A percentile compares a stretch with the other conserved stretches of the same genome.
These are phyloP conservation scores for Helicolenus hilgendorfi DNA, from an alignment of 2,797 vertebrate genomes.

Conservation along the genomic window DNA sequence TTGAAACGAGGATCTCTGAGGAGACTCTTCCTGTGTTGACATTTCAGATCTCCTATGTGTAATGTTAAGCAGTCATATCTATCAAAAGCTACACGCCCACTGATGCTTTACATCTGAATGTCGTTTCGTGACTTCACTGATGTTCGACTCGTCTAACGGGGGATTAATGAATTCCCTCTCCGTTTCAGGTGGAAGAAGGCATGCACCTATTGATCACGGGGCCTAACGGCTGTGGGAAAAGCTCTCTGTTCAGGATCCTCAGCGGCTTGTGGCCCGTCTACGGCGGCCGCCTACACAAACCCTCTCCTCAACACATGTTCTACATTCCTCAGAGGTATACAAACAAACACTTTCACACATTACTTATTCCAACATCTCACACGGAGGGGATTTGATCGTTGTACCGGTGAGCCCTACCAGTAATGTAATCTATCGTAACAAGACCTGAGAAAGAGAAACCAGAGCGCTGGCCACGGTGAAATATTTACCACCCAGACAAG, in stretches of 20 bases:
- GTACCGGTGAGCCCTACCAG: not conserved
- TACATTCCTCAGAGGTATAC: constrained; percentile 96
- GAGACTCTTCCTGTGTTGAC: not conserved
- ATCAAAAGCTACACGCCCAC: not conserved
- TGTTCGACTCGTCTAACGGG: not conserved
- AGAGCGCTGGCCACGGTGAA: constrained; percentile 75
- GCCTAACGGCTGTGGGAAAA: constrained; percentile 97
- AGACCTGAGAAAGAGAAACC: constrained; percentile 69
- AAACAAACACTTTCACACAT: not conserved
- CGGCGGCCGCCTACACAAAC: constrained; percentile 94
- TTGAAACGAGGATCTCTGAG: not conserved
- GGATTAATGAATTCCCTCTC: constrained; percentile 9
- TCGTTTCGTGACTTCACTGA: not conserved
- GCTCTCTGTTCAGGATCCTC: constrained; percentile 97
- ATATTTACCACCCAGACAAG: constrained; percentile 78
- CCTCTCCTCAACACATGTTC: constrained; percentile 96
- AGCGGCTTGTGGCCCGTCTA: constrained; percentile 98
- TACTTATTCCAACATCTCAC: not conserved
- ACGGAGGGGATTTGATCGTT: not conserved
- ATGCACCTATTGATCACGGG: constrained; percentile 98
- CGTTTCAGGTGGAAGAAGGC: constrained; percentile 93
- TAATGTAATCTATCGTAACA: constrained; percentile 71
- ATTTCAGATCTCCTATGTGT: not conserved
- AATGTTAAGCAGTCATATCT: not conserved
- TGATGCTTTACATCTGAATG: not conserved